These are phyloP conservation scores for Phalacrocorax pelagicus DNA, from an alignment of 2,113 vertebrate genomes.

Conservation along the genomic window DNA sequence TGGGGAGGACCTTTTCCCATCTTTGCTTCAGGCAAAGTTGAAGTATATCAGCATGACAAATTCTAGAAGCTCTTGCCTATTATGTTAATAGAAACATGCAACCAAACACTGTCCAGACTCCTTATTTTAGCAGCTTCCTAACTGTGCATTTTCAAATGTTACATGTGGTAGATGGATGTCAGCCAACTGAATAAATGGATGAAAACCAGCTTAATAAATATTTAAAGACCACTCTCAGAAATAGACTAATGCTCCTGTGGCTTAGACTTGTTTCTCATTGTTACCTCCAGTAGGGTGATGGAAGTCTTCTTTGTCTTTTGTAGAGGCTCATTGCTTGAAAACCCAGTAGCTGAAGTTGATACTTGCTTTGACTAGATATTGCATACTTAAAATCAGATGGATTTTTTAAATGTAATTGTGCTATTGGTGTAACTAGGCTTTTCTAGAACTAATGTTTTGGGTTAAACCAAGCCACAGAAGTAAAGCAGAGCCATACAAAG, in stretches of 20 bases:
- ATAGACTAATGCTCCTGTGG: not conserved
- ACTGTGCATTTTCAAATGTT: not conserved
- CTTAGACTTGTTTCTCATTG: not conserved
- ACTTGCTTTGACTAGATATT: not conserved
- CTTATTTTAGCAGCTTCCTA: not conserved
- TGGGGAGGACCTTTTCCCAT: not conserved
- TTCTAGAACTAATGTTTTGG: not conserved
- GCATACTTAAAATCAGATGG: not conserved
- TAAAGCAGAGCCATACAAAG: not conserved
- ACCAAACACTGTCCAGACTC: not conserved
- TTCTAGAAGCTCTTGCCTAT: not conserved
- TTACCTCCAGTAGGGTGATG: not conserved
- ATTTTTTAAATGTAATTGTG: not conserved
- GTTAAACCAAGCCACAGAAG: not conserved
- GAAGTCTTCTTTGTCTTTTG: not conserved
- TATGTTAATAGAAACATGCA: not conserved
- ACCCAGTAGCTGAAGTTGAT: not conserved
- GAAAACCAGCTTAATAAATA: slow-evolving; percentile 44
- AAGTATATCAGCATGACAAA: not conserved
- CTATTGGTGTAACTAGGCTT: not conserved
- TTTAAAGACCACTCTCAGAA: slow-evolving; percentile 1
- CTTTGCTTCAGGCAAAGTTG: not conserved
- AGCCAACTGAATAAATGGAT: slow-evolving; percentile 14
- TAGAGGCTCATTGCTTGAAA: not conserved
- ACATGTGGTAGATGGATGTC: not conserved